These are phyloP conservation scores for Hemicordylus capensis DNA, from an alignment of 2,113 vertebrate genomes.

Conservation along the genomic window DNA sequence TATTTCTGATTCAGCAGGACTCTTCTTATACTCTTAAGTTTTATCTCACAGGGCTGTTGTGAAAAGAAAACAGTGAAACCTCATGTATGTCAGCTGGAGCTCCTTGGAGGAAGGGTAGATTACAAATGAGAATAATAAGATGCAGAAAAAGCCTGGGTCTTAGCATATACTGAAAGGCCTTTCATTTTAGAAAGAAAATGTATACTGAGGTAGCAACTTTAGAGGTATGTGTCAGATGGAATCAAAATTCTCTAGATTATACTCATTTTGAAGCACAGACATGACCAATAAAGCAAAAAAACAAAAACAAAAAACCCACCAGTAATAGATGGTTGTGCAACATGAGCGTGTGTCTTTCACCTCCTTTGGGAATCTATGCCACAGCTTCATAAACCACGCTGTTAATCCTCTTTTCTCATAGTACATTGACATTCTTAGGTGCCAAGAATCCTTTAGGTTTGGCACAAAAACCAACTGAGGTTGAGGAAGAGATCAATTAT, in stretches of 20 bases:
- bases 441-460: neutral
- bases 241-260: neutral
- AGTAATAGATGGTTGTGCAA: neutral
- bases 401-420: neutral
- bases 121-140: neutral
- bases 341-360: neutral
- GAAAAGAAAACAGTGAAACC: neutral
- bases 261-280: neutral
- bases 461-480: neutral
- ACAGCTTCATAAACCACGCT: neutral
- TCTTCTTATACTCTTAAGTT: too few species aligned
- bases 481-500: constrained; percentile 15
- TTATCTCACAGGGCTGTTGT: neutral
- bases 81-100: neutral
- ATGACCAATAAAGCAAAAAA: neutral
- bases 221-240: neutral
- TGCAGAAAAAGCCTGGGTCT: too few species aligned
- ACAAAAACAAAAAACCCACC: neutral
- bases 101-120: neutral
- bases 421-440: neutral
- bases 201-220: neutral
- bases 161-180: neutral
- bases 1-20: too few species aligned
- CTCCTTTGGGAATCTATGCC: neutral
- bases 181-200: neutral